Evolutionary conservation across 2,797 vertebrate species (phyloP).

Genomic region (Gouania willdenowi): DNA sequence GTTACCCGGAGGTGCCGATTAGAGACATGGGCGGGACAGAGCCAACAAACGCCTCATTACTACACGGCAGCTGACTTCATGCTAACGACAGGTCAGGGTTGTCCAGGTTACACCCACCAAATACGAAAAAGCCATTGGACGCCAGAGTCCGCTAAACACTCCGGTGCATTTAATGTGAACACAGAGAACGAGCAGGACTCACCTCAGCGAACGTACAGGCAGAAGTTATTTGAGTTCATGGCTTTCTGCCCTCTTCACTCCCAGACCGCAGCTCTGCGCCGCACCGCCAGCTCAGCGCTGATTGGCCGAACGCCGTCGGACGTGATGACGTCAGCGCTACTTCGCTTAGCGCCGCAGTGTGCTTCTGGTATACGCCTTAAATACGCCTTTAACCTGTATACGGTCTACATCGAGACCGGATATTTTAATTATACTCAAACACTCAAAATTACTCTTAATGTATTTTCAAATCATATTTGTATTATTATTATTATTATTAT

Average conservation of each 20-base stretch:
- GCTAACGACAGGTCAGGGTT: conserved; percentile 50
- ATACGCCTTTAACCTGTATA: too few species aligned
- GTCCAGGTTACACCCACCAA: conserved; percentile 31
- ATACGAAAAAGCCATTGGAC: not conserved
- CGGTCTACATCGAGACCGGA: too few species aligned
- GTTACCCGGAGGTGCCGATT: too few species aligned
- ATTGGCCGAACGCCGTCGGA: conserved; percentile 40
- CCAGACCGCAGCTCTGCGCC: conserved; percentile 20
- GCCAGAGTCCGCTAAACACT: too few species aligned
- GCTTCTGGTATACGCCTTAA: too few species aligned
- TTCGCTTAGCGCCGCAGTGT: too few species aligned
- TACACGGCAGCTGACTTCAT: too few species aligned
- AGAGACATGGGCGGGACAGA: not conserved
- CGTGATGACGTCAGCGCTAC: conserved; percentile 2
- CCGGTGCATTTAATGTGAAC: not conserved
- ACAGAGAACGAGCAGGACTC: not conserved
- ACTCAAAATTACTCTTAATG: too few species aligned
- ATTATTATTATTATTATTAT: too few species aligned
- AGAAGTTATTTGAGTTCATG: conserved; percentile 49
- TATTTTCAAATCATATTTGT: too few species aligned
- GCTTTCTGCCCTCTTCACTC: conserved; percentile 8
- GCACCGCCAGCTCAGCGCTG: not conserved
- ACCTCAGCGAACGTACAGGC: conserved; percentile 36
- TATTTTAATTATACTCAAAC: too few species aligned
- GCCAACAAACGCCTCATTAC: too few species aligned